Evolutionary conservation across 2,797 vertebrate genomes (phyloP), one percentile per base, ranked within the genome.

Genomic region (Chelmon rostratus): DNA sequence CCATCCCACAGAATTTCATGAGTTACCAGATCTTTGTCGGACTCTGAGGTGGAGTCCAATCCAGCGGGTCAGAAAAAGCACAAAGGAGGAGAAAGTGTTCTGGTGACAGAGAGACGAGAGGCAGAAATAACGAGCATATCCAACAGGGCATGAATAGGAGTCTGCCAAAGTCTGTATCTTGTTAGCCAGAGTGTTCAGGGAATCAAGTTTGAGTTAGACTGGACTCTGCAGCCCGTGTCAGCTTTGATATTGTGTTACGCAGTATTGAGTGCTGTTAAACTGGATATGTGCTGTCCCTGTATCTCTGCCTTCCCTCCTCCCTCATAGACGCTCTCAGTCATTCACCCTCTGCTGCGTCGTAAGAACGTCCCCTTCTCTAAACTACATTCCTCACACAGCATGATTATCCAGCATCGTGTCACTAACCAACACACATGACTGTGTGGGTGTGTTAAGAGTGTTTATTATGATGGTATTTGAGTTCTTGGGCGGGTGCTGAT

Each of bases 381-480:
- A 37, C 81, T 35, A 58, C 85, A 89, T 90, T 83, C 76, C 72
- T 81, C 18, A 47, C 59, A 35, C 79, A 68, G 78, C 71, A 35
- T 42, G 68, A 66, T 83, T 16, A 62, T 74, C 66, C 72, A 58
- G 86, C 82, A 38, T 66, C 2, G 38, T 78, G 78, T 84, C 77
- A 76, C 78, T 47, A 57, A 67, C 76, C 61, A 68, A 15, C 68
- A 81, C 75, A 31, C 82, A 47, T 31, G 38, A 25, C 69, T 52
- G 53, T 53, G 70, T 74, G 64, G 63, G 71, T 76, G 69, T 72
- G 78, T 88, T 79, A 42, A 53, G 73, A 53, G 57, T 53, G 38
- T 69, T 40, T 62, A 40, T 82, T 67, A 68, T 75, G 78, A 79
- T 75, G 82, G 71, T 81, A 78, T 89, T 87, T 66, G 62, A 40